Percentiles rank a stretch among this genome's conserved stretches.
These are phyloP conservation scores for Diachrysia chrysitis DNA, from an alignment of 2,888 invertebrate species.

Conservation along the genomic window DNA sequence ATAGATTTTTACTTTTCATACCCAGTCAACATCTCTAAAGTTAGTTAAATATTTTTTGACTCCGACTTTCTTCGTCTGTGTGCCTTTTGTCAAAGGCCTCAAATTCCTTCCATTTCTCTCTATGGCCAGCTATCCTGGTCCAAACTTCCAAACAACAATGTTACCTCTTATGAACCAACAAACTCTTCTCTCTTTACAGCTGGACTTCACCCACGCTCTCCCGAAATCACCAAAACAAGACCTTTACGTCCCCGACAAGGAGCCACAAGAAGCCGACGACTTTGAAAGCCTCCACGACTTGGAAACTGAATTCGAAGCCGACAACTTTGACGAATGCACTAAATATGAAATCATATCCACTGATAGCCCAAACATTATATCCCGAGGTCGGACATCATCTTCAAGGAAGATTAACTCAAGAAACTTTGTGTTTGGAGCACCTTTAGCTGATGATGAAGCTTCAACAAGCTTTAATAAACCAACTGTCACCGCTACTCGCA, in stretches of 20 bases:
- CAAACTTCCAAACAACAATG: no score
- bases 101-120: no score
- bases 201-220: slow-evolving; percentile 79
- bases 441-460: slow-evolving; percentile 77
- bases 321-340: slow-evolving; percentile 81
- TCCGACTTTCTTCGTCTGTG: no score
- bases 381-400: slow-evolving; percentile 71
- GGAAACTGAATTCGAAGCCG: slow-evolving; percentile 82
- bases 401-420: slow-evolving; percentile 76
- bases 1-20: no score
- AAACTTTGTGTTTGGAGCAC: slow-evolving; percentile 84
- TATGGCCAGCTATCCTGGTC: no score
- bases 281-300: slow-evolving; percentile 81
- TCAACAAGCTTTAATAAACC: slow-evolving; percentile 83
- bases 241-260: slow-evolving; percentile 71
- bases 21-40: no score
- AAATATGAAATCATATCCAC: slow-evolving; percentile 88
- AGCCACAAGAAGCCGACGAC: slow-evolving; percentile 70
- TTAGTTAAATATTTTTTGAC: no score
- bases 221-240: slow-evolving; percentile 68
- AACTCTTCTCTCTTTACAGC: slow-evolving; percentile 65
- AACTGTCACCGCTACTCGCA: slow-evolving; percentile 72
- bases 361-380: slow-evolving; percentile 85
- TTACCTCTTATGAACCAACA: no score
- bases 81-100: no score